These are phyloP conservation scores for Drosophila yooni DNA, from an alignment of 2,888 invertebrate genomes.

Conservation along the genomic window DNA sequence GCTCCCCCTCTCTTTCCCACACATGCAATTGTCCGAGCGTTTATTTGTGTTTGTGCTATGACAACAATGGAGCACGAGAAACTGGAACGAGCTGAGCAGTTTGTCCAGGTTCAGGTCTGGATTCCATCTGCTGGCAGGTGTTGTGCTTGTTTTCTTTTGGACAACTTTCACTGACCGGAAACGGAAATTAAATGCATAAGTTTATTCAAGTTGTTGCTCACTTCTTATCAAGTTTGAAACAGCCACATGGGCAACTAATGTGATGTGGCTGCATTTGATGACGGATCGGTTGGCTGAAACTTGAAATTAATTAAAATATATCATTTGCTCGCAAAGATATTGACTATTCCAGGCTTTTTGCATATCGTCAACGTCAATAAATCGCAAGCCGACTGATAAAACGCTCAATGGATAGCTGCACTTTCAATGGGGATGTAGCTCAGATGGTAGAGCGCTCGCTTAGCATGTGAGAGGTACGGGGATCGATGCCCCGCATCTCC, in stretches of 20 bases:
- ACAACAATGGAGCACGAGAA: slow-evolving; percentile 50
- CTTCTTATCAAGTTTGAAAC: slow-evolving; percentile 58
- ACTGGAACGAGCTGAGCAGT: slow-evolving; percentile 38
- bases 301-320: slow-evolving; percentile 10
- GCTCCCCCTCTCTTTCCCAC: background rate
- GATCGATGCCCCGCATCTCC: slow-evolving; percentile 85
- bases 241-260: slow-evolving; percentile 7
- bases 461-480: slow-evolving; percentile 85
- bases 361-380: background rate
- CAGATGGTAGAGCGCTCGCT: slow-evolving; percentile 86
- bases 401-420: slow-evolving; percentile 31
- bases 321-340: background rate
- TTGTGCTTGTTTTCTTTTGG: slow-evolving; percentile 61
- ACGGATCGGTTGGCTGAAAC: background rate
- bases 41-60: slow-evolving; percentile 74
- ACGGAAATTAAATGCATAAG: slow-evolving; percentile 81
- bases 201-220: slow-evolving; percentile 51
- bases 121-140: slow-evolving; percentile 56
- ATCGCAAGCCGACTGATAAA: slow-evolving; percentile 18
- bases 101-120: slow-evolving; percentile 12
- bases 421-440: slow-evolving; percentile 84
- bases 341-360: background rate
- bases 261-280: slow-evolving; percentile 6
- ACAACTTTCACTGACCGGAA: slow-evolving; percentile 79
- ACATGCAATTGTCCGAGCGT: slow-evolving; percentile 60